Base-by-base conservation (phyloP, 2,113 vertebrate genomes). In the Microtus ochrogaster region DNA sequence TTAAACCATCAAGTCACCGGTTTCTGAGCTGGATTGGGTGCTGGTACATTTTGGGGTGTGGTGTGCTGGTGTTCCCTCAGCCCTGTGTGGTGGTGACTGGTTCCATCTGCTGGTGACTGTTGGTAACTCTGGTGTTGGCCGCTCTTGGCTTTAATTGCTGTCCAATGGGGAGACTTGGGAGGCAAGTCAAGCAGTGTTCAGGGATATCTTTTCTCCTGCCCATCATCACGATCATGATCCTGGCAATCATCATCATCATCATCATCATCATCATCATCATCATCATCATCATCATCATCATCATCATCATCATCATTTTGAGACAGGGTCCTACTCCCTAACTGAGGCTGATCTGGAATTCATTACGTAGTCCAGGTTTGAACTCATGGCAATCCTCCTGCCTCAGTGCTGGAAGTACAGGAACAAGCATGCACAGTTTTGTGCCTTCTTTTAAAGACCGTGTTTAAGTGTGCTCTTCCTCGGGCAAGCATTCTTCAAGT, bases 51-150 rank as follows among this genome's bases (percentile, higher is more conserved):
- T 39, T 7, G 52, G 36, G 36, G 65, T 52, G 84, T 87, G 68
- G 17, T 28, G 7, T 63, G n/a, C 41, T 47, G 7, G 21, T 11
- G 39, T 22, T 44, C 8, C 0, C 0, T n/a, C 41, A 63, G 88
- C 74, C 26, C 28, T 30, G 49, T 26, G 47, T 79, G 90, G 86
- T 49, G 82, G 82, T 21, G 36, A 92, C 68, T 89, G 95, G 93
- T 86, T 63, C 96, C 97, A 92, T 76, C 97, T 97, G 78, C 97
- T 95, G 95, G 94, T 17, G 2, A 41, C 11, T 89, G 16, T 41
- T 92, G 89, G 49, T 90, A 94, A 77, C 58, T 86, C 44, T 41
- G 17, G 39, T 61, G 63, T 92, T 72, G 12, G 3, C 61, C 30
- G 24, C 16, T 77, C 58, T 61, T 36, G 83, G 79, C 61, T 87